Evolutionary conservation across 2,797 vertebrate genomes (phyloP), one percentile per base, ranked within the genome.

Genomic region (Eutrigla gurnardus): DNA sequence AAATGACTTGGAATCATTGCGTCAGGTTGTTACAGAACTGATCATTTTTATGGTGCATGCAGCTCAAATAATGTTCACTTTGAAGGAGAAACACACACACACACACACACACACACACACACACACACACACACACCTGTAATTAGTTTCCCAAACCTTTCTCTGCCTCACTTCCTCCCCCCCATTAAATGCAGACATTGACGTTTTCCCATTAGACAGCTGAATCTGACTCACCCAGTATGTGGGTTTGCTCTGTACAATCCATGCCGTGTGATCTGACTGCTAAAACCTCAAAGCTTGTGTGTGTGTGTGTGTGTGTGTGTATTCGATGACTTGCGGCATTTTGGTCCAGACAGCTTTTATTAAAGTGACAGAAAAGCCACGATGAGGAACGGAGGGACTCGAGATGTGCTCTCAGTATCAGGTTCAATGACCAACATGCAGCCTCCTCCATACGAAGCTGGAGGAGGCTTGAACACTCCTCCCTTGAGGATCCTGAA

Each of bases 401-500:
- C 7, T 11, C 14, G 43, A 65, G 62, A 72, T 70, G 67, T 81
- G 59, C 54, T 63, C 67, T 14, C 57, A 58, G 61, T 71, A 67
- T 86, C 62, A 13, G 68, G 63, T 65, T 82, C 76, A 76, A 7
- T 82, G 61, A 66, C 63, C 65, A 64, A 83, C 58, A 68, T 58
- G 60, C 5, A 32, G 77, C 78, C 68, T 60, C 78, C 68, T 60
- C 73, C 76, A 69, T 66, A n/a, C 69, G 74, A 73, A 73, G 72
- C 58, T 50, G 57, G 45, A 61, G 36, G 70, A 73, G 61, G 73
- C 71, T 36, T 25, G 62, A 87, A 90, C 90, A 89, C 83, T 85
- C 77, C 25, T 88, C 83, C 73, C 73, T 66, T 85, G 80, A 89
- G 74, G 86, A 75, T 80, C 64, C 75, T 70, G 78, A 90, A 92